Percentiles rank a stretch among this genome's conserved stretches.
Evolutionary conservation across 2,113 vertebrate genomes (phyloP).

Genomic region (Mirounga angustirostris): DNA sequence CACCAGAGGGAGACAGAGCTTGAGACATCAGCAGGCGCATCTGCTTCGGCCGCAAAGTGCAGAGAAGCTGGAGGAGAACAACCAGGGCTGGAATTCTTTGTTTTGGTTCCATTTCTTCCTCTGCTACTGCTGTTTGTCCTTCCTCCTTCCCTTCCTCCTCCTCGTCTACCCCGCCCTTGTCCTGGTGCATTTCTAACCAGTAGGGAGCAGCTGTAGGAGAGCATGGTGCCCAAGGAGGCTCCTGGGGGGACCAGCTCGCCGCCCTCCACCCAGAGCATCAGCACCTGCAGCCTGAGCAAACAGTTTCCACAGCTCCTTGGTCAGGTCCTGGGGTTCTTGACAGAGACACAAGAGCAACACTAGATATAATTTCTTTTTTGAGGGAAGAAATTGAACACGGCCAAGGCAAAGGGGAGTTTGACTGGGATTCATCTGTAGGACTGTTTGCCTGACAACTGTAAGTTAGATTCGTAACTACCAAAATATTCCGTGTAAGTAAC

Average conservation of each 20-base stretch:
- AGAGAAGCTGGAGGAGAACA: neutral
- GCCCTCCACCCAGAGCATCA: neutral
- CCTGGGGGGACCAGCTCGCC: accelerated
- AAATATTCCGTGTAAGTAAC: neutral
- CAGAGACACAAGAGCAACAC: neutral
- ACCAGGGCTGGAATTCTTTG: neutral
- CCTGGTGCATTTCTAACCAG: neutral
- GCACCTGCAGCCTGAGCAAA: neutral
- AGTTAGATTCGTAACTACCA: neutral
- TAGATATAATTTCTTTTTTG: neutral
- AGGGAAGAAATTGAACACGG: neutral
- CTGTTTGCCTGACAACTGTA: neutral
- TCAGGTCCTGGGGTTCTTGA: neutral
- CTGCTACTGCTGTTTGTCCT: neutral
- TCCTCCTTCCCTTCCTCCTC: neutral
- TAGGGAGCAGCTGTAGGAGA: neutral
- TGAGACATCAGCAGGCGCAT: slow-evolving; percentile 5
- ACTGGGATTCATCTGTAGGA: neutral
- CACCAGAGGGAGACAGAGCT: slow-evolving; percentile 88
- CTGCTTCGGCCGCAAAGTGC: accelerated
- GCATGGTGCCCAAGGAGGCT: neutral
- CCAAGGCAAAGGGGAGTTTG: neutral
- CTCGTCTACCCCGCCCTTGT: accelerated
- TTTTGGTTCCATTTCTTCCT: neutral
- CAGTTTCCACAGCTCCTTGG: neutral